Base-by-base conservation (phyloP, 2,888 invertebrate species). In the Drosophila rellima region DNA sequence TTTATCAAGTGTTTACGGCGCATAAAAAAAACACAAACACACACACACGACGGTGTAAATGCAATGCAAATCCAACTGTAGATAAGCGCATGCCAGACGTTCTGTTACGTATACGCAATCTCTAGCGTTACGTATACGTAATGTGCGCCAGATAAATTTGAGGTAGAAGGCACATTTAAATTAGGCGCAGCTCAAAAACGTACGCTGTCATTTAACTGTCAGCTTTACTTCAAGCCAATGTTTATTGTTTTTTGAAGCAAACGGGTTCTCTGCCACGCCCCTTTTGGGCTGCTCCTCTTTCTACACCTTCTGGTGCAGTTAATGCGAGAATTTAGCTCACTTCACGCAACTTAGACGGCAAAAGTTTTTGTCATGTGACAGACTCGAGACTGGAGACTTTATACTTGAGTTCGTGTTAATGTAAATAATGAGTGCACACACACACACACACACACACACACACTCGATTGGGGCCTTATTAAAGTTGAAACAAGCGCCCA, bases 1-100 rank as follows among this genome's bases (percentile, higher is more conserved):
- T 85, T 85, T 85, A 88, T 82, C 88, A 82, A 88, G 83, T 88
- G 86, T 88, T 85, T 88, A 80, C 85, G 80, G 71, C 68, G 81
- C 81, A 85, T 74, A 70, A 74, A 80, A 76, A 80, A 51, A 50
- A 55, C 31, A 62, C 44, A 63, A 18, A 48, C 42, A 59, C 23
- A 48, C 13, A 60, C 20, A 40, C 8, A 35, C 23, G 26, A 54
- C 64, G 47, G 64, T 78, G 70, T 54, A 82, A 80, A 61, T 67
- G 73, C 66, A 72, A 68, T 70, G 70, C 81, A 65, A 78, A 80
- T 80, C 59, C 60, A 57, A 62, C 37, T 69, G 75, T 71, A 54
- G 75, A 79, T 64, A 75, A 78, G 61, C 52, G 62, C 37, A 31
- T 23, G 63, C 47, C 45, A 62, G 17, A 40, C 47, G 11, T 37